A percentile compares a stretch with the other conserved stretches of the same genome.
Conservation (phyloP, 2,113 vertebrate genomes). For the Pampusana beccarii region DNA sequence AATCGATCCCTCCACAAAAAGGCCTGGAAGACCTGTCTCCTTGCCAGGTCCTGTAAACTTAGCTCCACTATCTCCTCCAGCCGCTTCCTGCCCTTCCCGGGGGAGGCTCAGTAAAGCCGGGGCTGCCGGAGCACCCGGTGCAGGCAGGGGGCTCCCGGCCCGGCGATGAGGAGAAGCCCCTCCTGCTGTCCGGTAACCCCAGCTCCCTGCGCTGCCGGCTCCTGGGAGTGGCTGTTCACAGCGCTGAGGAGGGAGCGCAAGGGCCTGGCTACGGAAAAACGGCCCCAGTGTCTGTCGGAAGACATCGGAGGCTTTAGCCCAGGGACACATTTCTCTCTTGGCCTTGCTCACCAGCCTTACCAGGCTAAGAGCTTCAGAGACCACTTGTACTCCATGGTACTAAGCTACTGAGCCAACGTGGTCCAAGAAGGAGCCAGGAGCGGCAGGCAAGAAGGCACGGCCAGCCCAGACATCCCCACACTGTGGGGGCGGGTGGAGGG, state of each 20-base stretch:
- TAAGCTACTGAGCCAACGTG: fast-evolving
- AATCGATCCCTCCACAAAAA: neutral
- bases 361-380: neutral
- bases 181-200: neutral
- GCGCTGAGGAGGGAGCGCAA: neutral
- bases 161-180: neutral
- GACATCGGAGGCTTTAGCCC: neutral
- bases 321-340: neutral
- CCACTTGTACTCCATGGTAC: neutral
- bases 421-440: neutral
- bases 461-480: neutral
- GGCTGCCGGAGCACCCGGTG: neutral
- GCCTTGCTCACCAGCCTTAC: neutral
- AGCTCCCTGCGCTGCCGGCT: too few relatives aligned
- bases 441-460: neutral
- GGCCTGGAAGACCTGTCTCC: neutral
- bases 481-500: neutral
- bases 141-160: neutral
- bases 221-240: neutral
- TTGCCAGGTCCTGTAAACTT: neutral
- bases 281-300: neutral
- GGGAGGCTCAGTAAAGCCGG: neutral
- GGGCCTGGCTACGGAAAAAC: neutral
- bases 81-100: fast-evolving
- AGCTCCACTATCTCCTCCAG: neutral